These are phyloP conservation scores for Callospermophilus lateralis DNA, from an alignment of 2,113 vertebrate genomes.

Conservation along the genomic window DNA sequence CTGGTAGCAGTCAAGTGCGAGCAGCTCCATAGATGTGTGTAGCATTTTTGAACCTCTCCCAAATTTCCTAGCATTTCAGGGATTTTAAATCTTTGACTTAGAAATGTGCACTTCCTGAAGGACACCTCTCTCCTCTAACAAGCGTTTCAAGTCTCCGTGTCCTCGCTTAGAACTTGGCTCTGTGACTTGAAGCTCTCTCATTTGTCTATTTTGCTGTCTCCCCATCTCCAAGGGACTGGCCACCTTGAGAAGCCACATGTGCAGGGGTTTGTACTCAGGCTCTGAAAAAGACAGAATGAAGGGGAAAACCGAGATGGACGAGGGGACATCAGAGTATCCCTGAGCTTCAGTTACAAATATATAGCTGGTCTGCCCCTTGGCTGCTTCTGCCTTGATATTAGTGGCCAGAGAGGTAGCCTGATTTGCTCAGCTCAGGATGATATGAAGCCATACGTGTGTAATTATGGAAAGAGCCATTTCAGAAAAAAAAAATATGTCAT, in stretches of 20 bases:
- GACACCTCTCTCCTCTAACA: not conserved
- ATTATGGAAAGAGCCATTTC: not conserved
- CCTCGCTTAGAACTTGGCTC: not conserved
- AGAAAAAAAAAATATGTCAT: not conserved
- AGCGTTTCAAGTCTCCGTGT: no score
- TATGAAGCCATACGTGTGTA: no score
- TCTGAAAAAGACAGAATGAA: not conserved
- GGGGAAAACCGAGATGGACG: not conserved
- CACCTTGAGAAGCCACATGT: not conserved
- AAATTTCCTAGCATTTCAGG: not conserved
- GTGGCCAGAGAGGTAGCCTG: not conserved
- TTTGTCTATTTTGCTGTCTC: not conserved
- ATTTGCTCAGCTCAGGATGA: not conserved
- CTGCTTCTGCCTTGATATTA: not conserved
- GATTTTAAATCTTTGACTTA: not conserved
- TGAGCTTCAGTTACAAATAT: not conserved
- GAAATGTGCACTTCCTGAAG: not conserved
- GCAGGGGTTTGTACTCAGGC: not conserved
- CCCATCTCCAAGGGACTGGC: not conserved
- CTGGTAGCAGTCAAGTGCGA: not conserved
- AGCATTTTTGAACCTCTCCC: not conserved
- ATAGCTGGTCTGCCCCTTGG: not conserved
- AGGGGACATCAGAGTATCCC: no score
- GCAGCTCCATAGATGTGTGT: rapidly evolving
- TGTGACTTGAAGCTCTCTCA: no score